Evolutionary conservation across 1,140 invertebrate species (phyloP), one percentile per base, ranked within the genome.

Genomic region (Euwallacea fornicatus): DNA sequence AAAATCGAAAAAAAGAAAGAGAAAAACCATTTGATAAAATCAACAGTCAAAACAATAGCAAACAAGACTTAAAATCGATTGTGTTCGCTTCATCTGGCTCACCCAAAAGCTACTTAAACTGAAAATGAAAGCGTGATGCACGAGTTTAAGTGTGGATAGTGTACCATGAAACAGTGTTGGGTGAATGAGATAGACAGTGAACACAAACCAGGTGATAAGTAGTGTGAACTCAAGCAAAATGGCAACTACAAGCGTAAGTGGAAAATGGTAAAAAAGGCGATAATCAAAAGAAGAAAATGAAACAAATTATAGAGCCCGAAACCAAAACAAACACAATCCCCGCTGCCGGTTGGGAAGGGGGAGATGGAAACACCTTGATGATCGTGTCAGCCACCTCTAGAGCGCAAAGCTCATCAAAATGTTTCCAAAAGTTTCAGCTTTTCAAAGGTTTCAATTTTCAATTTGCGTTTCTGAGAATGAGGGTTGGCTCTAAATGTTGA

Each of bases 1-100:
- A 88, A 86, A 84, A 65, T 46, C 76, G 83, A 83, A 83, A 86
- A 81, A 82, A 84, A 78, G 43, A 82, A 84, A 78, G 43, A 73
- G 75, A 78, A 44, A 86, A 85, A 86, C 83, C 82, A 83, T 55
- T 65, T 69, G 46, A 66, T 74, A 67, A 77, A 72, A 75, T 72
- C 60, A 76, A 77, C 71, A 75, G 74, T 73, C 71, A 76, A 76
- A 74, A 42, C 69, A 74, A 61, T 42, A 69, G 69, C 72, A 72
- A 76, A 76, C 70, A 62, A 72, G 43, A 66, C 41, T 53, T 64
- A 61, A 74, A 74, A 64, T 66, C 59, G 76, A 77, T 77, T 77
- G 76, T 77, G 76, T 77, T 77, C 76, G 76, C 75, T 77, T 76
- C 63, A 68, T 77, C 75, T 73, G 74, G 76, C 76, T 76, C 74